A percentile compares a stretch with the other conserved stretches of the same genome.
phyloP scores from a whole-genome alignment of 2,888 invertebrate genomes.

The Selenia dentaria region DNA sequence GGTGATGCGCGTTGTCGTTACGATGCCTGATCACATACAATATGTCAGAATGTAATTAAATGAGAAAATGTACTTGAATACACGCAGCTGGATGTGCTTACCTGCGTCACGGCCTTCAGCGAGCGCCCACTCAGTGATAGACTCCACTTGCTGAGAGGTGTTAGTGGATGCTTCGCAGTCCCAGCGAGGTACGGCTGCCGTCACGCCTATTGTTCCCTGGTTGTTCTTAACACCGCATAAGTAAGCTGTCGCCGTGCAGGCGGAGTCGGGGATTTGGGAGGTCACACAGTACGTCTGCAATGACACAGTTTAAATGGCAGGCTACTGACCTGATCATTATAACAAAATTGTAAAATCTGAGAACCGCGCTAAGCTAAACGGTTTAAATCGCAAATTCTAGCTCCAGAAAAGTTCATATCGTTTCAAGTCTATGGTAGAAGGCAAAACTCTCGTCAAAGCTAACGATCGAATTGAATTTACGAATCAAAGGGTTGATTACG shows the following conservation, averaged over 20 bases:
- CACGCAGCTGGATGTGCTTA: slow-evolving; percentile 11
- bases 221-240: slow-evolving; percentile 87
- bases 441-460: no score
- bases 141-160: slow-evolving; percentile 80
- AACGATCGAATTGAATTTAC: no score
- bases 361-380: no score
- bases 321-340: background rate
- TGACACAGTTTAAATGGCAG: background rate
- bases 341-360: background rate
- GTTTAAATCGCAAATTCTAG: no score
- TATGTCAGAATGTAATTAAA: no score
- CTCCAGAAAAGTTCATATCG: no score
- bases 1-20: slow-evolving; percentile 90
- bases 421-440: no score
- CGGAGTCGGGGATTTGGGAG: slow-evolving; percentile 88
- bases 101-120: slow-evolving; percentile 61
- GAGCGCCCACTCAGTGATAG: slow-evolving; percentile 88
- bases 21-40: slow-evolving; percentile 40
- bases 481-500: no score
- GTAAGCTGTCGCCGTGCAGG: slow-evolving; percentile 88
- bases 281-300: slow-evolving; percentile 82
- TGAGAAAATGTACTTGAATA: no score
- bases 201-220: slow-evolving; percentile 86
- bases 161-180: slow-evolving; percentile 85
- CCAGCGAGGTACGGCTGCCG: slow-evolving; percentile 82